A percentile compares a stretch with the other conserved stretches of the same genome.
phyloP scores from a whole-genome alignment of 2,888 invertebrate species.

The Dolichomitus sp. region DNA sequence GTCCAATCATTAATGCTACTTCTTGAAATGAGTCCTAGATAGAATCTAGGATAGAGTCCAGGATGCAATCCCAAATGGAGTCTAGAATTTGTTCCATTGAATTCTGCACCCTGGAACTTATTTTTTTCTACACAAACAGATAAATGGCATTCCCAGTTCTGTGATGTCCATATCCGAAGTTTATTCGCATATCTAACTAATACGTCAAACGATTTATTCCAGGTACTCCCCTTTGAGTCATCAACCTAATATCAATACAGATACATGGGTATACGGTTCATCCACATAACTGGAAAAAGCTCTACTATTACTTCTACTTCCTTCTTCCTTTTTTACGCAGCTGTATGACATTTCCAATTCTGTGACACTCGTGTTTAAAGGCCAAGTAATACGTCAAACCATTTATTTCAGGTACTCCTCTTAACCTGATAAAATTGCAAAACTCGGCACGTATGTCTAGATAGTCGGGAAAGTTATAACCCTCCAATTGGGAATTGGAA shows the following conservation, averaged over 20 bases:
- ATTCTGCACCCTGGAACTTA: too few species aligned
- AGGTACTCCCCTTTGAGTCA: not conserved
- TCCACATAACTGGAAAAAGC: not conserved
- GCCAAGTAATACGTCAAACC: conserved; percentile 77
- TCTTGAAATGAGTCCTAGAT: too few species aligned
- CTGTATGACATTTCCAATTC: not conserved
- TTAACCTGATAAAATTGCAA: conserved; percentile 68
- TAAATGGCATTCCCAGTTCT: too few species aligned
- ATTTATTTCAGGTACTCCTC: conserved; percentile 69
- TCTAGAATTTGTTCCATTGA: too few species aligned
- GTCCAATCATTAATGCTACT: too few species aligned
- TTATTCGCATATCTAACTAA: not conserved
- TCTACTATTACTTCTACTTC: not conserved
- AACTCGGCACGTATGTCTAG: conserved; percentile 75
- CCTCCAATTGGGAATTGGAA: conserved; percentile 59
- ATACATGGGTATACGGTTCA: not conserved
- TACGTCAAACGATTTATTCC: not conserved
- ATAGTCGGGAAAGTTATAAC: conserved; percentile 57
- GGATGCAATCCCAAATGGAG: too few species aligned
- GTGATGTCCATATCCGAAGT: not conserved
- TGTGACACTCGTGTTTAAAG: not conserved
- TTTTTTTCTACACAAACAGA: too few species aligned
- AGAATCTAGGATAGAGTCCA: too few species aligned
- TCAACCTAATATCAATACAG: too few species aligned
- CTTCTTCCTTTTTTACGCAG: not conserved